Evolutionary conservation across 2,797 vertebrate genomes (phyloP).

Genomic region (Myotis vivesi): DNA sequence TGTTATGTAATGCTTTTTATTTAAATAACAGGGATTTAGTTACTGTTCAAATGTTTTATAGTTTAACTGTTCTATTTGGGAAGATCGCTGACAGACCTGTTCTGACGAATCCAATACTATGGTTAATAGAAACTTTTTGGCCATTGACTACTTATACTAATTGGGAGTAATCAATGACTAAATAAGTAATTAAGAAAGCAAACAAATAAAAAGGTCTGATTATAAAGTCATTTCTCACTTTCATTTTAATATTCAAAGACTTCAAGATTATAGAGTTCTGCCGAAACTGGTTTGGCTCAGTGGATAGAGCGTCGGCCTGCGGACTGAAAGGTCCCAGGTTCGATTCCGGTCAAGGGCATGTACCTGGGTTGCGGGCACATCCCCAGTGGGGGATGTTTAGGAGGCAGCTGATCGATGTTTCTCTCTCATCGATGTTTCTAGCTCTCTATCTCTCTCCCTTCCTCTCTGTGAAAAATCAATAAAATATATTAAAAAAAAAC

Average conservation of each 20-base stretch:
- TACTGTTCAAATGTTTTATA: neutral
- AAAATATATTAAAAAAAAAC: no score
- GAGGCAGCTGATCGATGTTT: no score
- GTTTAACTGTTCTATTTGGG: neutral
- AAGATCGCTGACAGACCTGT: neutral
- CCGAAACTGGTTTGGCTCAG: no score
- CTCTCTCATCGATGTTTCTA: no score
- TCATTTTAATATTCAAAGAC: neutral
- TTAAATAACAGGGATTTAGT: constrained; percentile 24
- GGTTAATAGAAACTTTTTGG: neutral
- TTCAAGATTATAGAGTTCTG: neutral
- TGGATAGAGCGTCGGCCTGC: no score
- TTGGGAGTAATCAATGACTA: neutral
- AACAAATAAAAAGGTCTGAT: constrained; percentile 4
- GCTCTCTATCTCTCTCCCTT: no score
- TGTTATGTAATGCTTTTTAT: neutral
- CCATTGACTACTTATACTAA: neutral
- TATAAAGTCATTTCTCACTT: neutral
- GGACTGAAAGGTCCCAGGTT: no score
- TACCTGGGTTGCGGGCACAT: no score
- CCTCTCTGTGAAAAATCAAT: no score
- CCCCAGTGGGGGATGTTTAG: no score
- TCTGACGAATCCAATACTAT: neutral
- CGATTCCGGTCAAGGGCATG: no score
- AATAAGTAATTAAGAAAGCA: constrained; percentile 10